These are phyloP conservation scores for Micoletzkya japonica DNA, from an alignment of 2,888 invertebrate genomes.

Conservation along the genomic window DNA sequence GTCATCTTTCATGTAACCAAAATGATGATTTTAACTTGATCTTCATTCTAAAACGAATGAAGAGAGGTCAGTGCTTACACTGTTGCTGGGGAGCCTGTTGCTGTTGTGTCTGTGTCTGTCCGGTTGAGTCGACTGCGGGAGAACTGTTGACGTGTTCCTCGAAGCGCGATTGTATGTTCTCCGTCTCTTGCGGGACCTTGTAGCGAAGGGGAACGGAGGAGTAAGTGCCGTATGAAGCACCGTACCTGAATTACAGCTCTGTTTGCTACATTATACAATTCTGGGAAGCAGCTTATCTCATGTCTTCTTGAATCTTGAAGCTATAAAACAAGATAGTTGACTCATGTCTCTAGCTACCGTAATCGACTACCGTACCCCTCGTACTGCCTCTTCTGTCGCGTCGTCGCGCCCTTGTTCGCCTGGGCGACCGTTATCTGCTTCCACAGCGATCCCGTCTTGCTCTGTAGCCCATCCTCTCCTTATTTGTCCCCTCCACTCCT, in stretches of 20 bases:
- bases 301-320: too few relatives aligned
- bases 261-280: too few relatives aligned
- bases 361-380: constrained; percentile 13
- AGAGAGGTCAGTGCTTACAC: constrained; percentile 1
- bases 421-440: constrained; percentile 33
- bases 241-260: constrained; percentile 2
- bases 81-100: constrained; percentile 5
- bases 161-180: constrained; percentile 19
- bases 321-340: too few relatives aligned
- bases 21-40: not conserved
- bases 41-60: not conserved
- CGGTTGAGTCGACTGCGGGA: too few relatives aligned
- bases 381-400: constrained; percentile 25
- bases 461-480: not conserved
- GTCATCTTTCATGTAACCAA: not conserved
- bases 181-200: constrained; percentile 21
- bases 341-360: too few relatives aligned
- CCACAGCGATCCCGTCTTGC: constrained; percentile 34
- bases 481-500: too few relatives aligned
- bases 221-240: constrained; percentile 16
- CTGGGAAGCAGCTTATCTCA: too few relatives aligned
- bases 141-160: constrained; percentile 21
- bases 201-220: constrained; percentile 13
- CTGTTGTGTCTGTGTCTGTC: too few relatives aligned
- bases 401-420: constrained; percentile 15